Percentiles rank a stretch among this genome's conserved stretches.
Evolutionary conservation across 2,888 invertebrate genomes (phyloP).

Genomic region (Dryocosmus kuriphilus): DNA sequence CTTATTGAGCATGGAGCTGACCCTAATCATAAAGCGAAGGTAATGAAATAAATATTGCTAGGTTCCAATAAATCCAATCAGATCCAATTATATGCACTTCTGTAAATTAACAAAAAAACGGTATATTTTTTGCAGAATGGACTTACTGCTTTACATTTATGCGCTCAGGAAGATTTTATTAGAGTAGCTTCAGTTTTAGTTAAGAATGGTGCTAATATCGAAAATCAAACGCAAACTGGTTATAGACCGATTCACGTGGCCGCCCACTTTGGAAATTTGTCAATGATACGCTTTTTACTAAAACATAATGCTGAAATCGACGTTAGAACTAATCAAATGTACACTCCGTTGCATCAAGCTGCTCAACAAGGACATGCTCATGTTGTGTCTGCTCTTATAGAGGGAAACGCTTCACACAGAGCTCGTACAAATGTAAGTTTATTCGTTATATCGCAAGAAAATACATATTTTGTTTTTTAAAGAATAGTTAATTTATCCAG

Average conservation of each 20-base stretch:
- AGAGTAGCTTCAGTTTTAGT: conserved; percentile 90
- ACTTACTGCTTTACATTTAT: conserved; percentile 95
- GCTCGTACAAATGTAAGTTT: conserved; percentile 93
- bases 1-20: conserved; percentile 94
- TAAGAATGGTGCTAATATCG: conserved; percentile 87
- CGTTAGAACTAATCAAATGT: conserved; percentile 83
- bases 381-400: conserved; percentile 94
- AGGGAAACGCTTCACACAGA: conserved; percentile 96
- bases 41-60: conserved; percentile 44
- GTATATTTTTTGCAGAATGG: conserved; percentile 83
- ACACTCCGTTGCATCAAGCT: conserved; percentile 98
- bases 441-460: conserved; percentile 8
- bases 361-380: conserved; percentile 99
- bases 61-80: conserved; percentile 3
- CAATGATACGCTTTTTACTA: conserved; percentile 93
- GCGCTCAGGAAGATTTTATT: conserved; percentile 95
- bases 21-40: conserved; percentile 89
- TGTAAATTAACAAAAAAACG: too few species aligned
- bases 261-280: conserved; percentile 96
- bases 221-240: conserved; percentile 89
- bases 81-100: too few species aligned
- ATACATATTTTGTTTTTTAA: too few species aligned
- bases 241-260: conserved; percentile 98
- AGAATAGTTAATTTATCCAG: too few species aligned
- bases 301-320: conserved; percentile 94